These are phyloP conservation scores for Hydriomena furcata DNA, from an alignment of 2,888 invertebrate genomes.

Conservation along the genomic window DNA sequence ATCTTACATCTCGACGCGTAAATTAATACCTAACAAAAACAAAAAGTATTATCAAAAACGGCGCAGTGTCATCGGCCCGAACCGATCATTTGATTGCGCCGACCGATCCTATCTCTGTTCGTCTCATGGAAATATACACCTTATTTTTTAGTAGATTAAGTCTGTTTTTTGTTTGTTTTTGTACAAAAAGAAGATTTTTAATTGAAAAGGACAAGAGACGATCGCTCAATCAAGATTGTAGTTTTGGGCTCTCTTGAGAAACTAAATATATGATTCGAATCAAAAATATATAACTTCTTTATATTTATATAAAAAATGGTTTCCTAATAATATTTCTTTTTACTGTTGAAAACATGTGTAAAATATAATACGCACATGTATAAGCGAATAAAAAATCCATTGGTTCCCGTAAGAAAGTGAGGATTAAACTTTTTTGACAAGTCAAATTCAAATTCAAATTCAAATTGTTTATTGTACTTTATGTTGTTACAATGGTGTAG, in stretches of 20 bases:
- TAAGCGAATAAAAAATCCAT: no score
- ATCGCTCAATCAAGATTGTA: conserved; percentile 25
- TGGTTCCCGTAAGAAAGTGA: no score
- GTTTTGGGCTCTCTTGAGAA: conserved; percentile 21
- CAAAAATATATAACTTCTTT: neutral
- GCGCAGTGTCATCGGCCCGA: conserved; percentile 73
- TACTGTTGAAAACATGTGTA: no score
- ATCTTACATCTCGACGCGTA: conserved; percentile 60
- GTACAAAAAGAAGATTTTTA: conserved; percentile 3
- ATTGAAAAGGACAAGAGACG: conserved; percentile 13
- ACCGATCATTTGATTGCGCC: conserved; percentile 60
- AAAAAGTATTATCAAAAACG: conserved; percentile 67
- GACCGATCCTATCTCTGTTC: conserved; percentile 46
- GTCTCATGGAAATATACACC: conserved; percentile 6
- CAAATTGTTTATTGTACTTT: no score
- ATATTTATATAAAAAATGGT: no score
- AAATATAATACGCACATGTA: no score
- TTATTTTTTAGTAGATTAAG: conserved; percentile 5
- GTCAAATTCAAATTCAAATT: no score
- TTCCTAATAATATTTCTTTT: no score
- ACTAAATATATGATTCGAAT: conserved; percentile 15
- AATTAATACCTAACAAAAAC: conserved; percentile 69
- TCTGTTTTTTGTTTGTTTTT: neutral
- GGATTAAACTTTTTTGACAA: no score
- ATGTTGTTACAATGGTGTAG: no score